Evolutionary conservation across 37 sponge, comb jelly and placozoan genomes (phyloP).

Genomic region (Hormiphora californensis): DNA sequence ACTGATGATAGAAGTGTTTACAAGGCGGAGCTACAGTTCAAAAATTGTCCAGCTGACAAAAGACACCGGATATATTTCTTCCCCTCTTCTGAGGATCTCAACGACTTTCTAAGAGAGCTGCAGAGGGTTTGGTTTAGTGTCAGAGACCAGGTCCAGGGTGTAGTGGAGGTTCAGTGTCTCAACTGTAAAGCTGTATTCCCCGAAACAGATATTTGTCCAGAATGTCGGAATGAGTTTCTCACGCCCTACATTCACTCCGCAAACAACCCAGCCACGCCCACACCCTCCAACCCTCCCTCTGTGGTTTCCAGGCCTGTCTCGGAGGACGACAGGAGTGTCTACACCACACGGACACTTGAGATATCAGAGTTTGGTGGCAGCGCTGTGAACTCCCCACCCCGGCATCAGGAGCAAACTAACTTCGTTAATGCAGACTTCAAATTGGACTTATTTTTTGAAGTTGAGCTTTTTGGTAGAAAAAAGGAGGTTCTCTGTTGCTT

Average conservation of each 20-base stretch:
- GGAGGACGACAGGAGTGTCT: not conserved
- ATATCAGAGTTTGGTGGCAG: not conserved
- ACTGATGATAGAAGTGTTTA: not conserved
- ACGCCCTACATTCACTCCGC: not conserved
- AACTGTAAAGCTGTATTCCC: not conserved
- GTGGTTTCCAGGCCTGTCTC: too few species aligned
- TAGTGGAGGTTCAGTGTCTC: not conserved
- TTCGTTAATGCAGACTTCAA: slow-evolving; percentile 10
- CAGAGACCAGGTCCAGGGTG: not conserved
- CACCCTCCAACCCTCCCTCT: not conserved
- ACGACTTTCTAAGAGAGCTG: not conserved
- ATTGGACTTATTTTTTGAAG: not conserved
- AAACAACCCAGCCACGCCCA: not conserved
- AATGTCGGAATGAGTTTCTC: not conserved
- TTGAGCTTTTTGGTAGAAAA: not conserved
- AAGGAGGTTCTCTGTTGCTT: not conserved
- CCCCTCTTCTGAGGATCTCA: not conserved
- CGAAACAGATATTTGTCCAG: not conserved
- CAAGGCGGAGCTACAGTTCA: not conserved
- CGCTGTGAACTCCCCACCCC: not conserved
- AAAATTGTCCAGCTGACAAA: not conserved
- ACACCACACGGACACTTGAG: not conserved
- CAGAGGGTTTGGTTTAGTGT: not conserved
- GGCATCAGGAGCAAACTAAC: not conserved
- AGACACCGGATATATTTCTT: not conserved